Conservation (phyloP, 2,113 vertebrate species). For the Plecturocebus donacophilus region DNA sequence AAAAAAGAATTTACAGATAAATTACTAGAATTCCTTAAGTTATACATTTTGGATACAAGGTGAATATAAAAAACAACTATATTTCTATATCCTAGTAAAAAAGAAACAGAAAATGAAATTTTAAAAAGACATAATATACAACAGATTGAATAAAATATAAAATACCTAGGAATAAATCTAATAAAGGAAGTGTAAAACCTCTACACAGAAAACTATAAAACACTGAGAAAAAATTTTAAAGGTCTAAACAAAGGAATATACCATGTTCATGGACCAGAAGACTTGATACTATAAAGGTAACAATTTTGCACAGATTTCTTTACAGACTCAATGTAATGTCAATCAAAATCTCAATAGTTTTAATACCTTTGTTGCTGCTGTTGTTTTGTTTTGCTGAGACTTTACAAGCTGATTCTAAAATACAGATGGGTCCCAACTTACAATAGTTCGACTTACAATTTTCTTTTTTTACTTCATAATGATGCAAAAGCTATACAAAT, state of each 20-base stretch:
- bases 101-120: neutral
- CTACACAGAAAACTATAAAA: neutral
- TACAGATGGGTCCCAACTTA: neutral
- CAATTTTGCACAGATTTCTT: neutral
- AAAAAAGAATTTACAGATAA: constrained; percentile 3
- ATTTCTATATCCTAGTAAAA: neutral
- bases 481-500: neutral
- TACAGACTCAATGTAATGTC: neutral
- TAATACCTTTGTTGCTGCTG: neutral
- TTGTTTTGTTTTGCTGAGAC: neutral
- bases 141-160: neutral
- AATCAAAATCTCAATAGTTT: neutral
- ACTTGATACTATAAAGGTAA: neutral
- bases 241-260: neutral
- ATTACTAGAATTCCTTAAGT: neutral
- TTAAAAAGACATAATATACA: neutral
- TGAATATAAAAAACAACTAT: neutral
- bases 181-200: neutral
- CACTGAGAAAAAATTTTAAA: neutral
- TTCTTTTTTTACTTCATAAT: neutral
- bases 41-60: neutral
- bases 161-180: constrained; percentile 2
- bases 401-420: neutral
- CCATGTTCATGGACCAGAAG: constrained; percentile 15
- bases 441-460: neutral